Base-by-base conservation (phyloP, 2,888 invertebrate genomes). In the Diarsia mendica region DNA sequence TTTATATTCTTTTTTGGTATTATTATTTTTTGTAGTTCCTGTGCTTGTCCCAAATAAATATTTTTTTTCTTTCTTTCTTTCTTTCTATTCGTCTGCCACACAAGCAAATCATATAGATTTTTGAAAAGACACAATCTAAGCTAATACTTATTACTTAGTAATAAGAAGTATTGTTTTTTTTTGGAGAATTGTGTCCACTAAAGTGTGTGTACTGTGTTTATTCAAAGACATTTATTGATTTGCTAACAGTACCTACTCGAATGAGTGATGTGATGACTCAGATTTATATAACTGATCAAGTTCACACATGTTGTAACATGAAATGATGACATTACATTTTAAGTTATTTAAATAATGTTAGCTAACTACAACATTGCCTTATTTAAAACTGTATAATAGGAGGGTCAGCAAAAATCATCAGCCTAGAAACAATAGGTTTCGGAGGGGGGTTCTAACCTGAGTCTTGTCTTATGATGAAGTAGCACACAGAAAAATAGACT, bases 301-400 rank as follows among this genome's bases (percentile, higher is more conserved):
- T 71, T 23, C 4, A 13, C 13, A 49, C 75, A 53, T 71, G 75
- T 71, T 23, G 48, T 53, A 76, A 80, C 58, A 60, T 60, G 64
- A 53, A 28, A 58, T n/a, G 46, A 51, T 61, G 28, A 72, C 8
- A 61, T 61, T 20, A 4, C 48, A 75, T 28, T 58, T 11, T 10
- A 51, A 33, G 4, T 64, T 44, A 44, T 44, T 6, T 28, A 1
- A 28, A 15, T 15, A 70, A 73, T 49, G 70, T 20, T 46, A 28
- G 5, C 8, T 28, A 49, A 18, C 18, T 53, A 33, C 65, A 60
- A 53, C 33, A 65, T 49, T 61, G 44, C 9, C 8, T 23, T 28
- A 58, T 39, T 28, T 28, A 33, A 20, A 46, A 67, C 23, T 20
- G 3, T 9, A 3, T n/a, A 10, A 28, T 58, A 8, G 23, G 8